Evolutionary conservation across 2,797 vertebrate genomes (phyloP), one percentile per base, ranked within the genome.

Genomic region (Dermochelys coriacea): DNA sequence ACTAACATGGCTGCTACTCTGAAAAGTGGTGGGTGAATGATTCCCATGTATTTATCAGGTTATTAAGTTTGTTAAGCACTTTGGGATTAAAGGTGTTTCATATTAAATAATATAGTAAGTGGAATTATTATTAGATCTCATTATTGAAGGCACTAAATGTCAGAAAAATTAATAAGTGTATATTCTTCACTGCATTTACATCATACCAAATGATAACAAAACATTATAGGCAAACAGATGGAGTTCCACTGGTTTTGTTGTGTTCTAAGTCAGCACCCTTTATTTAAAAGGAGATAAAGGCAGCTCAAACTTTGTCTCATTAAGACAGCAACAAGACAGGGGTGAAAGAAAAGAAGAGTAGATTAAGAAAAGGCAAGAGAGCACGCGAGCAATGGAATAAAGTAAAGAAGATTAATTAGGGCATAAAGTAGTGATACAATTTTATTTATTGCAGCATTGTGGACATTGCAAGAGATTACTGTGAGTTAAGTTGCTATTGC

Each of bases 161-260:
- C 50, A 2, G 9, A 11, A 31, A 47, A 51, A 45, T 41, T 0
- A 6, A 37, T 50, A 10, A 15, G 8, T 0, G 0, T 18, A 3
- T 3, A 7, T 2, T 52, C n/a, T 68, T 68, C n/a, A 11, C 8
- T 37, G 41, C 25, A 47, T 75, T 47, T 75, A 75, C 71, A 54
- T 57, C 49, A 27, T 2, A 1, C 1, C 75, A 5, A 54, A 55
- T 29, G 8, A 4, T 0, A 2, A 82, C 47, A 19, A 27, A 1
- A 3, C 1, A 23, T 2, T 1, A 0, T 34, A 2, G 4, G 3
- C 50, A 8, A 9, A 15, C 0, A 0, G 64, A 16, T 3, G 3
- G 1, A n/a, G 25, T 15, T 11, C 0, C 7, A 0, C 78, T 68
- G 10, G 18, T 52, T 29, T 31, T 4, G 54, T 31, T 47, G 31